These are phyloP conservation scores for Lepidonotus clava DNA, from an alignment of 2,888 invertebrate genomes.

Conservation along the genomic window DNA sequence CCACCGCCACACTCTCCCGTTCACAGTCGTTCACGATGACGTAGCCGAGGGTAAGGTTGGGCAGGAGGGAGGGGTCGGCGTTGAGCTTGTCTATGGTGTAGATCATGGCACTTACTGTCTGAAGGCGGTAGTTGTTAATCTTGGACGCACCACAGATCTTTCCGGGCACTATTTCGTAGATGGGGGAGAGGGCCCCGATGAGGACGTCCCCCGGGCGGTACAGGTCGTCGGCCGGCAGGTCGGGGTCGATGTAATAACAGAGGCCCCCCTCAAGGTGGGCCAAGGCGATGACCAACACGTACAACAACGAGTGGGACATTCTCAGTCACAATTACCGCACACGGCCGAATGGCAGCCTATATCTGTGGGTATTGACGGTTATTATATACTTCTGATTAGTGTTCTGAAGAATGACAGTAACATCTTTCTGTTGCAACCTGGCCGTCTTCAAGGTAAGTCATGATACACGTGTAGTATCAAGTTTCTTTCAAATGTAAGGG, in stretches of 20 bases:
- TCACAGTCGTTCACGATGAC: conserved; percentile 68
- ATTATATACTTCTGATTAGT: no score
- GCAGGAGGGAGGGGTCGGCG: conserved; percentile 32
- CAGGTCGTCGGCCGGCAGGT: background rate
- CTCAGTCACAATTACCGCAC: no score
- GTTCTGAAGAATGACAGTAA: no score
- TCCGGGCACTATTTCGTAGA: conserved; percentile 3
- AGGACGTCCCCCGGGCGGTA: background rate
- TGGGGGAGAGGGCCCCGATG: background rate
- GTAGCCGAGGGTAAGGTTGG: conserved; percentile 67
- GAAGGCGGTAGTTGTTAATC: background rate
- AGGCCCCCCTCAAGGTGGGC: background rate
- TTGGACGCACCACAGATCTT: background rate
- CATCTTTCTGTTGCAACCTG: no score
- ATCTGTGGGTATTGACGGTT: no score
- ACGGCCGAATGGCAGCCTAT: no score
- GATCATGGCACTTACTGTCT: background rate
- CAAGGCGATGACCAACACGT: no score
- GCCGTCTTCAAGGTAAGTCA: no score
- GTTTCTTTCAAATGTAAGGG: no score
- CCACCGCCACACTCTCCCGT: conserved; percentile 65
- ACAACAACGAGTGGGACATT: no score
- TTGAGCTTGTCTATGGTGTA: conserved; percentile 37
- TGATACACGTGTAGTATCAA: no score
- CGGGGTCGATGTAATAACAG: background rate